phyloP scores from a whole-genome alignment of 2,113 vertebrate genomes.

The Ciconia maguari region DNA sequence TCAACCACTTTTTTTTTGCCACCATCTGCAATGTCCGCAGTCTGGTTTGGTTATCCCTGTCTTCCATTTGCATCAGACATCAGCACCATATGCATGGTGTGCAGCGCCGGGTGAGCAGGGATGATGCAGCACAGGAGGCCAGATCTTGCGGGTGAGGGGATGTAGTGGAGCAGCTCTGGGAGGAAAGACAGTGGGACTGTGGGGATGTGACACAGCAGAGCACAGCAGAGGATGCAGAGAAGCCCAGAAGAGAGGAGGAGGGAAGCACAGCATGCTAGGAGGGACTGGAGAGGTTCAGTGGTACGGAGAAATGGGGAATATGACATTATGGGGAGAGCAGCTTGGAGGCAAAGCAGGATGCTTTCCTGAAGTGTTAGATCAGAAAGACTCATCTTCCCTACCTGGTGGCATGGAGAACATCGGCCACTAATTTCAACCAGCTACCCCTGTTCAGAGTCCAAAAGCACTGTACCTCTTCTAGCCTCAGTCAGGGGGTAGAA shows the following conservation, averaged over 20 bases:
- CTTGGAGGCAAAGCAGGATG: not conserved
- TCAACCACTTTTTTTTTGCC: not conserved
- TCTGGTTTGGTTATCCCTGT: not conserved
- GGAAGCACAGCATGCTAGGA: not conserved
- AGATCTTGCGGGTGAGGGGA: not conserved
- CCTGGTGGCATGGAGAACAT: not conserved
- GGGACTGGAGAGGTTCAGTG: not conserved
- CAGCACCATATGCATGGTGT: accelerated
- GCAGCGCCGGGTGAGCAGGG: not conserved
- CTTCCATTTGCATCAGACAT: not conserved
- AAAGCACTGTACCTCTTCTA: not conserved
- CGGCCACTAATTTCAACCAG: not conserved
- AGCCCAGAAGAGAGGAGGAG: not conserved
- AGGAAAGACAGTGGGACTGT: not conserved
- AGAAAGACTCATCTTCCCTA: not conserved
- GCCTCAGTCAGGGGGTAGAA: not conserved
- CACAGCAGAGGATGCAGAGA: not conserved
- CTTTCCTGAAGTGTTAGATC: not conserved
- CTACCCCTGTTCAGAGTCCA: not conserved
- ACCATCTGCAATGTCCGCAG: not conserved
- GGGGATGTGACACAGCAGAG: not conserved
- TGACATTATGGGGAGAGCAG: not conserved
- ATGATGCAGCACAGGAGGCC: not conserved
- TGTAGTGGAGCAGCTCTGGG: not conserved
- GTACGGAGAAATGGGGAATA: not conserved